phyloP scores from a whole-genome alignment of 2,113 vertebrate genomes.

The Climacteris rufus region DNA sequence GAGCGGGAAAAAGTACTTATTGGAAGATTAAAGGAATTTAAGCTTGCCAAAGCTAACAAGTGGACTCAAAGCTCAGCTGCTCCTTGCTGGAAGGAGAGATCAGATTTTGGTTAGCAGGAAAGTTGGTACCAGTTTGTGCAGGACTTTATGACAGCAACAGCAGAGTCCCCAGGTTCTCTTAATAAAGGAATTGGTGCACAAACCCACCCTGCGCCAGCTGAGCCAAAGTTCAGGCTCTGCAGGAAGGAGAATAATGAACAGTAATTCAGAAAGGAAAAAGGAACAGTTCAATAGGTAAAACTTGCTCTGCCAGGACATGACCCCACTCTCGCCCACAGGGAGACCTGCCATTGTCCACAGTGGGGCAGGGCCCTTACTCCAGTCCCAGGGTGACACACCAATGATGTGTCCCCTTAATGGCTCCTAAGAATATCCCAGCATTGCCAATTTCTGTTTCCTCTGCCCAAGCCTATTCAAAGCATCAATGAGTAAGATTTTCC shows the following conservation, averaged over 20 bases:
- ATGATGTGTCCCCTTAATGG: not conserved
- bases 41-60: slow-evolving; percentile 8
- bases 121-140: not conserved
- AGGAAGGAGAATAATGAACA: slow-evolving; percentile 13
- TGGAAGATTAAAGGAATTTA: slow-evolving; percentile 44
- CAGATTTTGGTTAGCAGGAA: not conserved
- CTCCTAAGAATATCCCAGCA: not conserved
- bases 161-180: not conserved
- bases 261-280: not conserved
- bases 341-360: not conserved
- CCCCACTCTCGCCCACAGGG: not conserved
- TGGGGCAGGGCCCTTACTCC: not conserved
- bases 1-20: not conserved
- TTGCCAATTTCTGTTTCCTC: not conserved
- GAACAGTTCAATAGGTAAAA: not conserved
- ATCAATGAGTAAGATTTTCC: not conserved
- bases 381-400: not conserved
- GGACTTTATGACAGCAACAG: not conserved
- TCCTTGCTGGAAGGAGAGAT: not conserved
- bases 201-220: not conserved
- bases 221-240: not conserved
- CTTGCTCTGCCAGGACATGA: not conserved
- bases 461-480: not conserved
- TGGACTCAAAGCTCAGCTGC: not conserved
- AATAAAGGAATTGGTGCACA: not conserved